Evolutionary conservation across 2,797 vertebrate genomes (phyloP), one percentile per base, ranked within the genome.

Genomic region (Poeciliopsis turneri): DNA sequence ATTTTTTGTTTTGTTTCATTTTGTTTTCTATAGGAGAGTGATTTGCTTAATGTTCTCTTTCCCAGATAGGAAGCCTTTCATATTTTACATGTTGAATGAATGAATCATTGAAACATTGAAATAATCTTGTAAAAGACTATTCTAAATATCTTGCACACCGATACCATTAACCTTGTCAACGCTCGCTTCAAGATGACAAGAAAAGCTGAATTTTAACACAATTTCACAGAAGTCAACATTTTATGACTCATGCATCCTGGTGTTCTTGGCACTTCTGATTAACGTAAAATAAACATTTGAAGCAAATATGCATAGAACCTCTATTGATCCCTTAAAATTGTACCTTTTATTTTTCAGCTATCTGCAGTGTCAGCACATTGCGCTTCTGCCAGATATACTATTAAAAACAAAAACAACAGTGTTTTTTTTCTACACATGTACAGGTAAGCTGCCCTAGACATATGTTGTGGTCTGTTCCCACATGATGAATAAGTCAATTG

Each of bases 401-500:
- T 5, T 39, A 18, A 43, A 18, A 75, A 47, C 53, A 8, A 46
- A 41, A 78, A 45, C 25, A 72, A 18, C 49, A 41, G 25, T 45
- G 16, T 3, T 10, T 43, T 73, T 64, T 3, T 71, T 47, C 41
- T 39, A 39, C 39, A 39, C 57, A 61, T 43, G 2, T 15, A 18
- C 57, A 41, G 53, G 23, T n/a, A 68, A 66, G 46, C n/a, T 57
- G 5, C n/a, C 68, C 51, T 78, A 7, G n/a, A 23, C 43, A 70
- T 61, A 78, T 76, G 46, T 64, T 10, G 69, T 49, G 16, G 23
- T 49, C 41, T 74, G 74, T 25, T 77, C 73, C 74, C 70, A 59
- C 39, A 9, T 76, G 53, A 85, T 78, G 66, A 77, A 85, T 84
- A 49, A 76, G 72, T 84, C 9, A 61, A 30, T 86, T 41, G 53